Evolutionary conservation across 2,888 invertebrate genomes (phyloP).

Genomic region (Heliconius sara): DNA sequence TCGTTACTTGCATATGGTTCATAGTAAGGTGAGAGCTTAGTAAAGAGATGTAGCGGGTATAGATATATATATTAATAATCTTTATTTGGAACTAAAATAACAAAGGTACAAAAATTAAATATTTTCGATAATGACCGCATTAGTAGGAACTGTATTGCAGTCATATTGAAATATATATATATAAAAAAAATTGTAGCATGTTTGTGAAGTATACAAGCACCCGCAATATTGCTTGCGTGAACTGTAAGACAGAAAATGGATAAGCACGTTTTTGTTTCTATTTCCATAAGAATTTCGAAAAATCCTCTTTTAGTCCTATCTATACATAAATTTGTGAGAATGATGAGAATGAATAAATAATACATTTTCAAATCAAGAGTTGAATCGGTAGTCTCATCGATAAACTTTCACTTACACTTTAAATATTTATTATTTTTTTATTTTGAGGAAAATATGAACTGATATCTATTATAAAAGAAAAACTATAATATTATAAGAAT

Average conservation of each 20-base stretch:
- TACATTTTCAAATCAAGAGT: neutral
- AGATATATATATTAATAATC: neutral
- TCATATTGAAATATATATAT: neutral
- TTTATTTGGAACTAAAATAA: too few relatives aligned
- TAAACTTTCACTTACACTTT: too few relatives aligned
- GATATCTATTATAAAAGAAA: neutral
- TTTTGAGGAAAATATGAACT: too few relatives aligned
- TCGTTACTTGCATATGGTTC: constrained; percentile 73
- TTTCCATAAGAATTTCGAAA: neutral
- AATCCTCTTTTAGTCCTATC: too few relatives aligned
- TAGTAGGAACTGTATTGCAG: too few relatives aligned
- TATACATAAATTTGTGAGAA: too few relatives aligned
- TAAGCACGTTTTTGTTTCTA: neutral
- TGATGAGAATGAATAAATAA: too few relatives aligned
- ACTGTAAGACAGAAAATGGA: neutral
- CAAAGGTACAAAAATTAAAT: too few relatives aligned
- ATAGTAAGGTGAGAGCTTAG: constrained; percentile 27
- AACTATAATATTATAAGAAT: neutral
- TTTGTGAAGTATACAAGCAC: neutral
- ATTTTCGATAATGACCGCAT: too few relatives aligned
- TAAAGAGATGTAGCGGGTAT: constrained; percentile 36
- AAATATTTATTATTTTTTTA: too few relatives aligned
- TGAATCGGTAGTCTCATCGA: neutral
- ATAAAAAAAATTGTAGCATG: neutral
- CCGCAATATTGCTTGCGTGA: neutral